Percentiles rank a stretch among this genome's conserved stretches.
phyloP scores from a whole-genome alignment of 2,888 invertebrate genomes.

The Lithophane leautieri region DNA sequence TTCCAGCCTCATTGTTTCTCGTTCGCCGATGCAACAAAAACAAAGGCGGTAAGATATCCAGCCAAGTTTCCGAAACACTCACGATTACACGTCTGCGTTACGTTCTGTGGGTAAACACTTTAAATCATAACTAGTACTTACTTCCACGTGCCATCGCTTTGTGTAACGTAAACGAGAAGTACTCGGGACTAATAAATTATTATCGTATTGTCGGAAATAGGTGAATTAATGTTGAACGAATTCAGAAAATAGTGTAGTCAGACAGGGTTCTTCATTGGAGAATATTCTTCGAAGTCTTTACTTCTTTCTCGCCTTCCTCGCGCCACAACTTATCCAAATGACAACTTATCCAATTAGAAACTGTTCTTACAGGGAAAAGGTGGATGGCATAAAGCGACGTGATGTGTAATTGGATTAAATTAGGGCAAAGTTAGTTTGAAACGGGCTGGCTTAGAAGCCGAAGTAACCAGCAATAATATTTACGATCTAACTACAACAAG shows the following conservation, averaged over 20 bases:
- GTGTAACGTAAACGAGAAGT: conserved; percentile 7
- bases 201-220: neutral
- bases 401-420: neutral
- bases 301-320: neutral
- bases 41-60: conserved; percentile 32
- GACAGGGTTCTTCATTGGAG: neutral
- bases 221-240: neutral
- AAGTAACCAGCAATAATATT: neutral
- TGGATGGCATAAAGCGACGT: neutral
- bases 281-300: neutral
- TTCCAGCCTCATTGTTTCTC: conserved; percentile 20
- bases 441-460: neutral
- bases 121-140: conserved; percentile 30
- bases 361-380: neutral
- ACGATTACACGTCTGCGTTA: conserved; percentile 13
- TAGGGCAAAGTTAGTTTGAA: neutral
- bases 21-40: conserved; percentile 25
- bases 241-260: too few species aligned
- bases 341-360: neutral
- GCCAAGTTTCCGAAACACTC: conserved; percentile 26
- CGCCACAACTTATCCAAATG: neutral
- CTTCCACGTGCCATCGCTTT: conserved; percentile 26
- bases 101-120: conserved; percentile 39
- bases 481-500: neutral
- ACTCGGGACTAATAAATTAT: conserved; percentile 29